A percentile compares a stretch with the other conserved stretches of the same genome.
Evolutionary conservation across 2,113 vertebrate genomes (phyloP).

Genomic region (Pavo muticus): DNA sequence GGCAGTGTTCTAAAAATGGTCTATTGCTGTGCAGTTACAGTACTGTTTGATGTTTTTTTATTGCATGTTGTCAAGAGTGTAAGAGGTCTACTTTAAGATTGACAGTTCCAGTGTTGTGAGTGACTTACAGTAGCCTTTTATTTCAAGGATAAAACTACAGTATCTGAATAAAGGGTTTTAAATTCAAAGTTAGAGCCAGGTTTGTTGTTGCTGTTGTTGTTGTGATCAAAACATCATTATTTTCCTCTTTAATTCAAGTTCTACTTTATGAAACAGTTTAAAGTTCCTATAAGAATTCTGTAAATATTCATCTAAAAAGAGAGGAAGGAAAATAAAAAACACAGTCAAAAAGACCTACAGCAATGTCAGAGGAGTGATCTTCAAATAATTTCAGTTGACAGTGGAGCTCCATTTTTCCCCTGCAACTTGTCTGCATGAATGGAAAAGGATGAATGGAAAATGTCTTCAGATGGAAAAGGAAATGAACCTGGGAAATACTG

Average conservation of each 20-base stretch:
- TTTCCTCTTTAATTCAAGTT: background rate
- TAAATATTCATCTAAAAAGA: background rate
- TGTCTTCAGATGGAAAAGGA: no score
- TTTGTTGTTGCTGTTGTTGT: background rate
- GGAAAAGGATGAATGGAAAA: no score
- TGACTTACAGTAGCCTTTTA: background rate
- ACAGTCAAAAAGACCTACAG: rapidly evolving
- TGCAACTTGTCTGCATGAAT: no score
- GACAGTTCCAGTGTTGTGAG: background rate
- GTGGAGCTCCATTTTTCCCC: no score
- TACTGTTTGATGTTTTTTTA: background rate
- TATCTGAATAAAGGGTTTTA: background rate
- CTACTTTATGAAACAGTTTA: background rate
- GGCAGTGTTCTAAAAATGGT: slow-evolving; percentile 2
- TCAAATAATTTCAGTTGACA: background rate
- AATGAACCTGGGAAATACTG: no score
- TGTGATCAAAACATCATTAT: background rate
- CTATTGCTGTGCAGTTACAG: background rate
- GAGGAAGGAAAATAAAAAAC: background rate
- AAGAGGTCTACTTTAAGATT: background rate
- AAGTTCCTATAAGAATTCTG: background rate
- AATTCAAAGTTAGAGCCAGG: background rate
- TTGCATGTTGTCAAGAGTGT: background rate
- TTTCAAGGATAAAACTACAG: background rate
- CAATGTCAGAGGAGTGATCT: background rate